Evolutionary conservation across 2,797 vertebrate genomes (phyloP), one percentile per base, ranked within the genome.

Genomic region (Poliocrania exsul): DNA sequence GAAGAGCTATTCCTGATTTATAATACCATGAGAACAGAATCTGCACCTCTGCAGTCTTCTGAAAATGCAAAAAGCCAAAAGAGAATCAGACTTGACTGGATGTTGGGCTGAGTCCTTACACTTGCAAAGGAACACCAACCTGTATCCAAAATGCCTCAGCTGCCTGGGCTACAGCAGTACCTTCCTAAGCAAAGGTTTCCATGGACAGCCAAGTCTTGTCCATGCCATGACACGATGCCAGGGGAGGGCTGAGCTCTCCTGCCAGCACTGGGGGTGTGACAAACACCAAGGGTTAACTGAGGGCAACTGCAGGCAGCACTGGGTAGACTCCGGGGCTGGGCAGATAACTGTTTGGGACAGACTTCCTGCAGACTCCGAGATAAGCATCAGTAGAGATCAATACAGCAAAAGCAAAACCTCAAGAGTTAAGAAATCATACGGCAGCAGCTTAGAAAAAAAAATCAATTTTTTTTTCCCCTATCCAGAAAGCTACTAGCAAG

Each of bases 321-420:
- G 1, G 1, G 38, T 61, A 42, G 69, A 86, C 77, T 88, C 38
- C 3, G 86, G 83, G 82, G 85, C 3, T 94, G 64, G 84, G 49
- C 24, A 93, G 83, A 28, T 88, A 97, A 95, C 86, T 95, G 9
- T 35, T 62, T 56, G 67, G 88, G 88, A 86, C 29, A 88, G 80
- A 47, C 66, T 67, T 69, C 14, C 7, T 74, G 79, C 78, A 29
- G 46, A 44, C 91, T 86, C 40, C 28, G 25, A 96, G 86, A 96
- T 91, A 94, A 92, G 54, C 89, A 93, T 92, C 96, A 94, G 56
- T 5, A 93, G 14, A 53, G 6, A 96, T 97, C 96, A 94, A 96
- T 95, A 95, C 65, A 93, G 79, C 62, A 90, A 92, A 92, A 96
- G 95, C 38, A 89, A 97, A 97, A 84, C 87, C 11, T 24, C 66